phyloP scores from a whole-genome alignment of 2,113 vertebrate species.

The Illadopsis cleaveri region DNA sequence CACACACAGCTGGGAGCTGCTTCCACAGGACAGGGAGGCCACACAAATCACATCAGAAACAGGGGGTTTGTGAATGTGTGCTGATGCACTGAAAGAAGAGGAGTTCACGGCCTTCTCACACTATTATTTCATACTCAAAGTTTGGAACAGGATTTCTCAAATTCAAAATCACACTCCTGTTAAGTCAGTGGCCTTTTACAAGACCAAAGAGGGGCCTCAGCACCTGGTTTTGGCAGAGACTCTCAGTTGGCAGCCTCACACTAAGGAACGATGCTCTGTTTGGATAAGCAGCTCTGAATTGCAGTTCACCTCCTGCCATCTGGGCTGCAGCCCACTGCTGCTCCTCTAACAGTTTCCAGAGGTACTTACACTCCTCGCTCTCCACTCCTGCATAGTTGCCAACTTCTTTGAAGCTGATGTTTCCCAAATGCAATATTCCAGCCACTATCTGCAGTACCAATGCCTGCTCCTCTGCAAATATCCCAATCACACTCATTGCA shows the following conservation, averaged over 20 bases:
- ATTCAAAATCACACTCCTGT: neutral
- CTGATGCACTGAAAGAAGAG: neutral
- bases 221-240: neutral
- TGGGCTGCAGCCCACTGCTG: neutral
- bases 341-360: neutral
- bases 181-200: neutral
- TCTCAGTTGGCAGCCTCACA: neutral
- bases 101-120: neutral
- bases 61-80: accelerated
- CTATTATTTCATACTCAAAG: neutral
- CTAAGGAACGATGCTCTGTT: neutral
- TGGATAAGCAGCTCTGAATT: neutral
- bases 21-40: neutral
- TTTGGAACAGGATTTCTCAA: neutral
- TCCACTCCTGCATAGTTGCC: slow-evolving; percentile 97
- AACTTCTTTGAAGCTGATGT: slow-evolving; percentile 93
- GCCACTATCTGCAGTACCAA: slow-evolving; percentile 96
- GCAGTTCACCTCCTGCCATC: neutral
- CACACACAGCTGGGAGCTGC: neutral
- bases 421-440: slow-evolving; percentile 92
- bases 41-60: neutral
- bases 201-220: neutral
- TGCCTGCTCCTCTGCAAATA: slow-evolving; percentile 82
- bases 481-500: slow-evolving; percentile 96
- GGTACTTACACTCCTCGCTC: slow-evolving; percentile 93